Evolutionary conservation across 2,113 vertebrate species (phyloP).

Genomic region (Bubo blakistoni): DNA sequence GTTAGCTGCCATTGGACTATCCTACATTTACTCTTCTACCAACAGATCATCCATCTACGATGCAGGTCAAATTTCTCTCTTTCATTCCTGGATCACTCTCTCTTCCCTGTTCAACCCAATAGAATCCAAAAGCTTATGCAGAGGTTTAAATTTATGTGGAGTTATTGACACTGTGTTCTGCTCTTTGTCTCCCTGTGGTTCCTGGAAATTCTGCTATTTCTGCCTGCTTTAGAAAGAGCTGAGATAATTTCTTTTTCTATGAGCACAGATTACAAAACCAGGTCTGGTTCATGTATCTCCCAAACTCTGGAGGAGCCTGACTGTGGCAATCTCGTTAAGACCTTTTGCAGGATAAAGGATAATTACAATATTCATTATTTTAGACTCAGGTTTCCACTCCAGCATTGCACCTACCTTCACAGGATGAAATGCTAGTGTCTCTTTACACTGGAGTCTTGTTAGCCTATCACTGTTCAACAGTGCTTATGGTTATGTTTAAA

Average conservation of each 20-base stretch:
- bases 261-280: constrained; percentile 31
- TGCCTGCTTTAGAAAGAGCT: constrained; percentile 1
- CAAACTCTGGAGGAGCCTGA: neutral
- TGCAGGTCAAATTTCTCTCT: constrained; percentile 18
- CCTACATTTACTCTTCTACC: neutral
- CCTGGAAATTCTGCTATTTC: constrained; percentile 41
- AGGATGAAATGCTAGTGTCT: neutral
- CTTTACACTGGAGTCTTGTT: neutral
- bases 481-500: neutral
- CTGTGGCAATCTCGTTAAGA: constrained; percentile 6
- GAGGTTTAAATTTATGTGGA: constrained; percentile 44
- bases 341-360: neutral
- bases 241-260: constrained; percentile 44
- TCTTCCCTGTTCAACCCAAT: neutral
- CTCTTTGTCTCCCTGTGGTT: constrained; percentile 26
- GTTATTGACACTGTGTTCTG: constrained; percentile 38
- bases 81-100: neutral
- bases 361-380: constrained; percentile 6
- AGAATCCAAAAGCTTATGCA: constrained; percentile 6
- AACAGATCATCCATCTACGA: neutral
- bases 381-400: neutral
- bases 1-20: neutral
- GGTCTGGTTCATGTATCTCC: constrained; percentile 23
- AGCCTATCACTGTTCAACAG: neutral
- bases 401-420: neutral